Percentiles rank a stretch among this genome's conserved stretches.
Evolutionary conservation across 2,113 vertebrate genomes (phyloP).

Genomic region (Cygnus buccinator): DNA sequence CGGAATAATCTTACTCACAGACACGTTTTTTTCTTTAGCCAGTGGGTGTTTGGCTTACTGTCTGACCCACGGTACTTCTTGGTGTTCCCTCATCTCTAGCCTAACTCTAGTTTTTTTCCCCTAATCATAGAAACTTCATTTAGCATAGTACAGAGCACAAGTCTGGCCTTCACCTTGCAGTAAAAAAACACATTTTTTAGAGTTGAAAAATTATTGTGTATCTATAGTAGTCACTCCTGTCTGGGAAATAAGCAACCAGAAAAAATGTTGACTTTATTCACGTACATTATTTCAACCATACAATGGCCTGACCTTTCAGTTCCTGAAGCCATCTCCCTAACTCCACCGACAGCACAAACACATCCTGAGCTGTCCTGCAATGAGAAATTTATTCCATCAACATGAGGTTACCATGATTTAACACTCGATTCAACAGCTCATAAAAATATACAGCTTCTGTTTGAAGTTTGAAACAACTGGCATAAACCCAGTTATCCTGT

Average conservation of each 20-base stretch:
- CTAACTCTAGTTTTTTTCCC: neutral
- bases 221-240: neutral
- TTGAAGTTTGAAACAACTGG: neutral
- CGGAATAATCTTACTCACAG: neutral
- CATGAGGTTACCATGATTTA: no score
- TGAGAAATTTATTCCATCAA: neutral
- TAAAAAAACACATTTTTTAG: neutral
- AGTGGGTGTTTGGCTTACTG: neutral
- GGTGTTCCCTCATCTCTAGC: neutral
- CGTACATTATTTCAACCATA: neutral
- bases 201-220: neutral
- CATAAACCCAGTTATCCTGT: neutral
- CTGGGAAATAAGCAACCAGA: neutral
- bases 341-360: neutral
- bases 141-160: neutral
- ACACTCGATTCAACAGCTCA: neutral
- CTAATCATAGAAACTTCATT: neutral
- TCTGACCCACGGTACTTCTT: neutral
- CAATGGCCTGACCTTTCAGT: accelerated
- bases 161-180: neutral
- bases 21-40: neutral
- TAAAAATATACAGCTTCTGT: neutral
- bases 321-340: neutral
- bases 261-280: neutral
- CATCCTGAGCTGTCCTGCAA: neutral